Evolutionary conservation across 2,113 vertebrate genomes (phyloP), one percentile per base, ranked within the genome.

Genomic region (Tragelaphus strepsiceros): DNA sequence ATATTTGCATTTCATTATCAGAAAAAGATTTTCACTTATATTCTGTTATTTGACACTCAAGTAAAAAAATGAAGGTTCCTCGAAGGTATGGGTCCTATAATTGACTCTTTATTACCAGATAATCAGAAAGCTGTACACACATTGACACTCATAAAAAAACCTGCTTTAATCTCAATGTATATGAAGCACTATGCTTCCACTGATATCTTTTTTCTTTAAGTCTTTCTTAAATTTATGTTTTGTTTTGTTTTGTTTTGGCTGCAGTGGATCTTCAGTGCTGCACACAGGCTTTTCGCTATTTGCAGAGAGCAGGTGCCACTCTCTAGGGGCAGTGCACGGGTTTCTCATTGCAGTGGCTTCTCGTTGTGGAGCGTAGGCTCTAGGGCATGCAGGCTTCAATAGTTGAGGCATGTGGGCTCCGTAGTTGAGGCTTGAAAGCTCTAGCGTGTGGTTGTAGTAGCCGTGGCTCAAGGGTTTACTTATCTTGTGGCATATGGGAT

Each of bases 171-270:
- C 32, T 81, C 26, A 81, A 1, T 8, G 13, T 7, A 32, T 12
- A 30, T 26, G 26, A 84, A 61, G 26, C 6, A 26, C 13, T 54
- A 74, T 12, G 46, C 6, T 39, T 43, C 64, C 62, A 28, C 6
- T 7, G 26, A 5, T 19, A 43, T 9, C 19, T 35, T 77, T 77
- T 43, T 13, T 14, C 43, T 22, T 2, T 0, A 14, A 26, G 39
- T 77, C 22, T 77, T 43, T 43, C 22, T 77, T 43, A 43, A 26
- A 77, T 77, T 14, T 77, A 77, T 43, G 17, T 4, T 4, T 43
- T 43, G 43, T 43, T 32, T 4, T 17, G 4, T 32, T 4, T 35
- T 5, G 5, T 35, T 71, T 43, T 43, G 35, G 35, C 21, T 77
- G 6, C 22, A 39, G 0, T 43, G 71, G 39, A 14, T 77, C 35